A percentile compares a stretch with the other conserved stretches of the same genome.
These are phyloP conservation scores for Conops quadrifasciatus DNA, from an alignment of 2,888 invertebrate genomes.

Conservation along the genomic window DNA sequence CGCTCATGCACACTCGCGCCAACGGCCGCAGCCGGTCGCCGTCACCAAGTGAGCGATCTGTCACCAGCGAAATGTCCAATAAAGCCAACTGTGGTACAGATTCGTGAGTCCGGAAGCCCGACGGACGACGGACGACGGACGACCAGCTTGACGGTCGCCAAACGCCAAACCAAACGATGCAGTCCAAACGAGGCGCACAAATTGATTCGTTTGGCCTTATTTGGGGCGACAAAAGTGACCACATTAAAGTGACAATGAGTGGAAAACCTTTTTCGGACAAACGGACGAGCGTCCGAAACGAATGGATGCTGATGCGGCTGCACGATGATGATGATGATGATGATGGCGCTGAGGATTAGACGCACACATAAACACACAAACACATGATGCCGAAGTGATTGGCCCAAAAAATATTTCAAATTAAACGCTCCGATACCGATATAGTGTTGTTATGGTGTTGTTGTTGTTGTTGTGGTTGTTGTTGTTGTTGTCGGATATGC, in stretches of 20 bases:
- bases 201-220: constrained; percentile 34
- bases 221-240: constrained; percentile 28
- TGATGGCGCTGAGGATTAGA: neutral
- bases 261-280: constrained; percentile 30
- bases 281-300: neutral
- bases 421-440: too few species aligned
- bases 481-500: neutral
- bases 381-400: too few species aligned
- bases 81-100: neutral
- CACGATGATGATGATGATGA: neutral
- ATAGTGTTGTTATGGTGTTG: too few species aligned
- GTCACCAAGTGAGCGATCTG: constrained; percentile 16
- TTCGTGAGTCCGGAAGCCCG: neutral
- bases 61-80: neutral
- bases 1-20: constrained; percentile 12
- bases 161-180: neutral
- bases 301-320: neutral
- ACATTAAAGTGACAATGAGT: constrained; percentile 31
- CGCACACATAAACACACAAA: neutral
- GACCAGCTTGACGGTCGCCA: neutral
- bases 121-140: neutral
- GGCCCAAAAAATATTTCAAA: too few species aligned
- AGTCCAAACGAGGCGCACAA: constrained; percentile 21
- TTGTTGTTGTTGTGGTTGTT: neutral
- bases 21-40: constrained; percentile 3